A percentile compares a stretch with the other conserved stretches of the same genome.
phyloP scores from a whole-genome alignment of 2,888 invertebrate genomes.

The Latrodectus elegans region DNA sequence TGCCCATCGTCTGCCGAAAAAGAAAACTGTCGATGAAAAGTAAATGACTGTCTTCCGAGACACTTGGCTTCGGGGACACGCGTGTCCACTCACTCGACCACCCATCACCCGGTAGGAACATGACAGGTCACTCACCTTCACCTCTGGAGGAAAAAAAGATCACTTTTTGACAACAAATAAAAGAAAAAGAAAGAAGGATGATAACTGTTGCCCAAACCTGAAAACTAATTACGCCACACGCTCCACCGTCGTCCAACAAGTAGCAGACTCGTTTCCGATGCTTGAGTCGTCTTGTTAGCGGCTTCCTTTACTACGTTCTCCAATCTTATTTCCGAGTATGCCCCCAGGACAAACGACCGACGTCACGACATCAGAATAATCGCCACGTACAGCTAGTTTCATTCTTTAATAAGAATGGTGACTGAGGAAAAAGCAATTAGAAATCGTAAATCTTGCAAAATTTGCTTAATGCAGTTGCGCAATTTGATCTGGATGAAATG shows the following conservation, averaged over 20 bases:
- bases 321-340: constrained; percentile 31
- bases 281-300: constrained; percentile 48
- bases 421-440: too few relatives aligned
- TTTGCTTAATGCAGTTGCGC: too few relatives aligned
- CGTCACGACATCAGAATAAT: constrained; percentile 38
- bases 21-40: too few relatives aligned
- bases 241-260: constrained; percentile 49
- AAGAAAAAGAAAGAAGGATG: constrained; percentile 8
- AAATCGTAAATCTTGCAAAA: too few relatives aligned
- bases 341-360: constrained; percentile 21
- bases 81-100: constrained; percentile 60
- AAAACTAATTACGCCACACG: constrained; percentile 66
- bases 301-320: constrained; percentile 30
- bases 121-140: constrained; percentile 68
- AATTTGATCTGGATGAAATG: too few relatives aligned
- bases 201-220: constrained; percentile 57
- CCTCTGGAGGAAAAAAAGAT: constrained; percentile 31
- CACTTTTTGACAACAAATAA: constrained; percentile 19
- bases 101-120: constrained; percentile 55
- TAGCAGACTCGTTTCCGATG: constrained; percentile 28
- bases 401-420: too few relatives aligned
- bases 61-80: constrained; percentile 21
- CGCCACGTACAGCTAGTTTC: neutral
- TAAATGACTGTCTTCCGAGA: neutral
- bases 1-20: too few relatives aligned